Base-by-base conservation (phyloP, 1,140 invertebrate genomes). In the Euglossa dilemma region DNA sequence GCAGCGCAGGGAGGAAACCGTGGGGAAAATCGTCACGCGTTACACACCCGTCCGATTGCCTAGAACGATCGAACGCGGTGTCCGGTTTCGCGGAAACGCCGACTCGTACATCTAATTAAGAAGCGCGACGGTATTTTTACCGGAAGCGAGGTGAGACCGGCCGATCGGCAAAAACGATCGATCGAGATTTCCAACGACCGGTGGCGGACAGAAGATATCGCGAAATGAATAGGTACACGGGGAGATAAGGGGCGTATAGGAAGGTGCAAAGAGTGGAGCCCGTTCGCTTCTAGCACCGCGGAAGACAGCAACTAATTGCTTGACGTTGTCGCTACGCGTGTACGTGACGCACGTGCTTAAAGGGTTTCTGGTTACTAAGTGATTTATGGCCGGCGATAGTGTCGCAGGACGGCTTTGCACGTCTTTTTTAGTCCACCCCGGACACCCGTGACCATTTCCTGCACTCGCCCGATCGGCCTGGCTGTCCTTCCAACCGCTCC, bases 301-400 rank as follows among this genome's bases (percentile, higher is more conserved):
- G 66, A 63, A 50, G 66, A 83, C 64, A 57, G 66, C 75, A 78
- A 83, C 81, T 83, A 83, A 83, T 83, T 79, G 66, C 81, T 76
- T n/a, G 81, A 71, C 75, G 75, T 78, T 79, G 64, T 83, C 57
- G 75, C 57, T 80, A 84, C 52, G 52, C 57, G 69, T 77, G 64
- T 61, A 83, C 73, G 80, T 77, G 67, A 84, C 67, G 57, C 57
- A 84, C 76, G 69, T 71, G 76, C 43, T 77, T 83, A 77, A 83
- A 83, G 52, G 73, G 80, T 77, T 81, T 57, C 79, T 81, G 61
- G 71, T 81, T 81, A 75, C 71, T 73, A 66, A 56, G 79, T 81
- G 79, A 81, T 81, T 75, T 81, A 81, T 23, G 47, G 36, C 50
- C 8, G 20, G 12, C 50, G 71, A 81, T 81, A 75, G 18, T 25